Conservation (phyloP, 2,797 vertebrate genomes). For the Liparis tanakae region DNA sequence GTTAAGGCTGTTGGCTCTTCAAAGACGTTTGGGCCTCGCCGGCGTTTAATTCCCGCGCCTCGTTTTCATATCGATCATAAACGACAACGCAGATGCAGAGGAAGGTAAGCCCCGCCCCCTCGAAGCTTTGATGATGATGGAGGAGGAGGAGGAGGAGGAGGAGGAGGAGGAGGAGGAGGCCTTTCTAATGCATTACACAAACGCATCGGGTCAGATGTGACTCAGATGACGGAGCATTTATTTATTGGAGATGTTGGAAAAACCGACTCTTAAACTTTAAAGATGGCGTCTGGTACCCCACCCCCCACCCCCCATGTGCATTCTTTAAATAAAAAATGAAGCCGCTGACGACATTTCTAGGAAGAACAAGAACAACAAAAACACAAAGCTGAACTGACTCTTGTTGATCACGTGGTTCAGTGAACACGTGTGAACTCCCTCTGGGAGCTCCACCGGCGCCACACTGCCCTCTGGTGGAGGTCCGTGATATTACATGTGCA, state of each 20-base stretch:
- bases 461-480: slow-evolving; percentile 74
- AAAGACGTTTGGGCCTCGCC: slow-evolving; percentile 69
- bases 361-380: neutral
- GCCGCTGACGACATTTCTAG: too few species aligned
- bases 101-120: slow-evolving; percentile 77
- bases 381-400: neutral
- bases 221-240: too few species aligned
- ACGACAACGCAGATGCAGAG: slow-evolving; percentile 77
- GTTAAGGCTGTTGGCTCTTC: slow-evolving; percentile 77
- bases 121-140: slow-evolving; percentile 75
- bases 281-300: too few species aligned
- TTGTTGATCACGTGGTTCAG: slow-evolving; percentile 39
- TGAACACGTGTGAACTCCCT: slow-evolving; percentile 35
- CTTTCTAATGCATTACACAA: too few species aligned
- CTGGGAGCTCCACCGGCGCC: slow-evolving; percentile 44
- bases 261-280: too few species aligned
- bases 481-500: slow-evolving; percentile 5
- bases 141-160: neutral
- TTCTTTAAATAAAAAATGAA: neutral
- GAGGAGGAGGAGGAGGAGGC: too few species aligned
- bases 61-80: slow-evolving; percentile 83
- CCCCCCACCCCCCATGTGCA: too few species aligned
- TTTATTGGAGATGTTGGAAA: too few species aligned
- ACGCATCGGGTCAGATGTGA: too few species aligned
- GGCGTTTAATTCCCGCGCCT: slow-evolving; percentile 74